These are phyloP conservation scores for Drosophila mayri DNA, from an alignment of 1,140 invertebrate genomes.

Conservation along the genomic window DNA sequence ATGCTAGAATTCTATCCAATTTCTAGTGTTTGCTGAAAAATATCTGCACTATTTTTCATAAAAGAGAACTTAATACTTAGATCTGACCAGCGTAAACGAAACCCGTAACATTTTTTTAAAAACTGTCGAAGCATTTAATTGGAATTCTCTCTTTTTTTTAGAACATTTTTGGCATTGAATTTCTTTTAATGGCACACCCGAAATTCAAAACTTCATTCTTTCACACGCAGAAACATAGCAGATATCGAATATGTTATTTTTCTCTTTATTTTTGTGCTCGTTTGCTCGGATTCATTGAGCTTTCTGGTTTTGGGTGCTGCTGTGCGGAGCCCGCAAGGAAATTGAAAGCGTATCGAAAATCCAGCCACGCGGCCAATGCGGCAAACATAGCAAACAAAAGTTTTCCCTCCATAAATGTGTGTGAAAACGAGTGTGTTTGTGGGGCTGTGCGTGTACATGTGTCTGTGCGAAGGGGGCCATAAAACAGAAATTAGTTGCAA, in stretches of 20 bases:
- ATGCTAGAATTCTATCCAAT: background rate
- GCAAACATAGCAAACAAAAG: constrained; percentile 69
- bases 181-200: constrained; percentile 31
- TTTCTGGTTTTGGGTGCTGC: constrained; percentile 47
- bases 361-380: constrained; percentile 73
- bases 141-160: constrained; percentile 10
- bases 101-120: background rate
- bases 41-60: background rate
- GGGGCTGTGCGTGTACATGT: constrained; percentile 15
- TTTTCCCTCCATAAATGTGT: constrained; percentile 36
- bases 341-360: constrained; percentile 76
- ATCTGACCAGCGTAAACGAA: background rate
- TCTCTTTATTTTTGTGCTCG: constrained; percentile 21
- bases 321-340: constrained; percentile 65
- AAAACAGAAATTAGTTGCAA: constrained; percentile 83
- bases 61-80: background rate
- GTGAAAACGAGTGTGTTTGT: constrained; percentile 16
- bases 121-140: constrained; percentile 24
- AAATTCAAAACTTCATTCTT: constrained; percentile 35
- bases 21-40: too few species aligned
- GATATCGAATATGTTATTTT: constrained; percentile 39
- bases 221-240: constrained; percentile 29
- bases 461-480: constrained; percentile 42
- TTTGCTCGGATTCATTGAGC: constrained; percentile 54
- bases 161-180: constrained; percentile 30